These are phyloP conservation scores for Pseudochirops cupreus DNA, from an alignment of 2,797 vertebrate genomes.

Conservation along the genomic window DNA sequence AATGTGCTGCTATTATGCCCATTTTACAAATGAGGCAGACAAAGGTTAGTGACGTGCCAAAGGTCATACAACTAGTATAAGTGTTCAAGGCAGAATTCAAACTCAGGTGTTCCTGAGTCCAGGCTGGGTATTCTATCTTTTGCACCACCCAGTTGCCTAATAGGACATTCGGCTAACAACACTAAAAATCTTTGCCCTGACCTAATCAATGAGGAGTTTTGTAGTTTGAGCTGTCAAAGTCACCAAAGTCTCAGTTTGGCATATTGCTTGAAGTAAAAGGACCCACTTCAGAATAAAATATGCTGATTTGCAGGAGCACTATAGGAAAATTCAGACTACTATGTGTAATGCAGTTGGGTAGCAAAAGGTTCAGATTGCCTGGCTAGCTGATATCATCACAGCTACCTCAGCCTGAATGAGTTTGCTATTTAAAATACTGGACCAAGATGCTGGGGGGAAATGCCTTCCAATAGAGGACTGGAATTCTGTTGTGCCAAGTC, in stretches of 20 bases:
- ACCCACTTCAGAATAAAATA: not conserved
- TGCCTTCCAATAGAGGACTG: not conserved
- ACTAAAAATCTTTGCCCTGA: not conserved
- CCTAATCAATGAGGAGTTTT: not conserved
- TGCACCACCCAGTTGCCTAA: not conserved
- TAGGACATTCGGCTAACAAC: not conserved
- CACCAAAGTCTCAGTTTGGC: too few species aligned
- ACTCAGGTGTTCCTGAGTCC: not conserved
- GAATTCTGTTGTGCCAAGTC: not conserved
- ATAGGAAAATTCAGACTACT: not conserved
- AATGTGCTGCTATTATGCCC: not conserved
- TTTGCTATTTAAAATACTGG: not conserved
- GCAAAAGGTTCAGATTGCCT: not conserved
- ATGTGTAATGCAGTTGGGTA: not conserved
- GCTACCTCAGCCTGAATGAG: not conserved
- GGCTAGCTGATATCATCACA: not conserved
- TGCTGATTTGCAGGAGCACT: not conserved
- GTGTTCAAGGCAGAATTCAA: not conserved
- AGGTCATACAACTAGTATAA: not conserved
- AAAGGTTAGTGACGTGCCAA: not conserved
- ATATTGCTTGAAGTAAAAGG: not conserved
- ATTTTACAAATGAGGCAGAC: not conserved
- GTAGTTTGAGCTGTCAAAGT: not conserved
- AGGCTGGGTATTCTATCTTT: not conserved
- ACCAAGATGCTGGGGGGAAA: not conserved